A percentile compares a stretch with the other conserved stretches of the same genome.
These are phyloP conservation scores for Drosophila diplacantha DNA, from an alignment of 2,888 invertebrate species.

Conservation along the genomic window DNA sequence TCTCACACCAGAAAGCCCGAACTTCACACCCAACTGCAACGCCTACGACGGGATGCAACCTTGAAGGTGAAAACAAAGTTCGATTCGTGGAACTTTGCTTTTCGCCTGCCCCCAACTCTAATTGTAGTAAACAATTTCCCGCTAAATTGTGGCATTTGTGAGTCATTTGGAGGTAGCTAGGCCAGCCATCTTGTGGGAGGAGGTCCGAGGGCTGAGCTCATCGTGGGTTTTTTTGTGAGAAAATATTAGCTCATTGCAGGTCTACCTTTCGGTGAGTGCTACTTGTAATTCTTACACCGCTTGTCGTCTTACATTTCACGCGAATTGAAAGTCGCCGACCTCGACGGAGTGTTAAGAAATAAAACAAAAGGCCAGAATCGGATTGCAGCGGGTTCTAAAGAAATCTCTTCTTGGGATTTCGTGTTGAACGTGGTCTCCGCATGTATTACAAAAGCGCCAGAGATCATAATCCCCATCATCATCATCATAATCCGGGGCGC, in stretches of 20 bases:
- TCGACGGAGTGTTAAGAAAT: constrained; percentile 11
- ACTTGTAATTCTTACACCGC: constrained; percentile 13
- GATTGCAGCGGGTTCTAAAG: constrained; percentile 41
- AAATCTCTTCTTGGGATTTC: constrained; percentile 25
- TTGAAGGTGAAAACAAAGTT: constrained; percentile 31
- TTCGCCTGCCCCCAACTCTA: constrained; percentile 36
- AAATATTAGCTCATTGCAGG: constrained; percentile 26
- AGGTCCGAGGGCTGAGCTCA: constrained; percentile 24
- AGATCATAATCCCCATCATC: constrained; percentile 31
- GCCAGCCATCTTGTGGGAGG: neutral
- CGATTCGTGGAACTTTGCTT: constrained; percentile 34
- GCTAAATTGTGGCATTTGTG: constrained; percentile 56
- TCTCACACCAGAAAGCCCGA: constrained; percentile 11
- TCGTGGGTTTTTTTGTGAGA: constrained; percentile 7
- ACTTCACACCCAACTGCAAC: constrained; percentile 21
- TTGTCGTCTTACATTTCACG: constrained; percentile 45
- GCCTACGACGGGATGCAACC: constrained; percentile 18
- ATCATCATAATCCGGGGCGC: neutral
- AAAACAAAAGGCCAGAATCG: constrained; percentile 32
- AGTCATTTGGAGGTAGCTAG: constrained; percentile 37
- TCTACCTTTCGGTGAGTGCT: constrained; percentile 12
- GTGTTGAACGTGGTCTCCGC: constrained; percentile 22
- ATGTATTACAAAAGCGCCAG: constrained; percentile 18
- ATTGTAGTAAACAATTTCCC: constrained; percentile 51
- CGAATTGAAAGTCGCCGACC: constrained; percentile 55